Base-by-base conservation (phyloP, 2,888 invertebrate genomes). In the Pelosia muscerda region DNA sequence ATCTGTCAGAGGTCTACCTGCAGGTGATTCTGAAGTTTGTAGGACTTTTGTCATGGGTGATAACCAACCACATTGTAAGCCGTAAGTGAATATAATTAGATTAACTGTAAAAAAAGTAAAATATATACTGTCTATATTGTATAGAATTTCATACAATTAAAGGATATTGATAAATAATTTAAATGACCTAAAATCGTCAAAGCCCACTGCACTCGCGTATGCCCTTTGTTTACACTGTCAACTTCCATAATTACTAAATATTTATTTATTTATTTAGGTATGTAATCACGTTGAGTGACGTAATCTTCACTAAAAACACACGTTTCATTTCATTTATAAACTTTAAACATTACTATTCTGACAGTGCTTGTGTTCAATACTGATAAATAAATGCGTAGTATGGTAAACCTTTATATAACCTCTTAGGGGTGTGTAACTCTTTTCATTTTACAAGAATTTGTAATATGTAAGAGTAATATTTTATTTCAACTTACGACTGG, bases 41-140 rank as follows among this genome's bases (percentile, higher is more conserved):
- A 95, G 81, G 25, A 90, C 71, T 6, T 88, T 87, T n/a, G 90
- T 77, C 71, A 91, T 89, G 1, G 95, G 92, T 0, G 95, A 94
- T 1, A 93, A 83, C 93, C 95, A 95, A 2, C 94, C 95, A 2
- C 88, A 82, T 72, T 91, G 90, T 3, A 90, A 85, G 0, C 95
- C 95, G 64, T 92, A 88, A 28, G 88, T 90, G 22, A 95, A 82
- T 13, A 91, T 76, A 11, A 91, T 79, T 49, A 91, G 66, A 70
- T 92, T 92, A 8, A 88, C 95, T 95, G 83, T 25, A 63, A 63
- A 15, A 61, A 11, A 34, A 1, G 2, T 34, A 34, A 34, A 34
- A 34, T 34, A 1, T 10, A 2, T 13, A 34, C 5, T 49, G 1
- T 22, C 19, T n/a, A 28, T 5, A 19, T 57, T 57, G 1, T 13